Base-by-base conservation (phyloP, 2,888 invertebrate genomes). In the Stegana nigrithorax region DNA sequence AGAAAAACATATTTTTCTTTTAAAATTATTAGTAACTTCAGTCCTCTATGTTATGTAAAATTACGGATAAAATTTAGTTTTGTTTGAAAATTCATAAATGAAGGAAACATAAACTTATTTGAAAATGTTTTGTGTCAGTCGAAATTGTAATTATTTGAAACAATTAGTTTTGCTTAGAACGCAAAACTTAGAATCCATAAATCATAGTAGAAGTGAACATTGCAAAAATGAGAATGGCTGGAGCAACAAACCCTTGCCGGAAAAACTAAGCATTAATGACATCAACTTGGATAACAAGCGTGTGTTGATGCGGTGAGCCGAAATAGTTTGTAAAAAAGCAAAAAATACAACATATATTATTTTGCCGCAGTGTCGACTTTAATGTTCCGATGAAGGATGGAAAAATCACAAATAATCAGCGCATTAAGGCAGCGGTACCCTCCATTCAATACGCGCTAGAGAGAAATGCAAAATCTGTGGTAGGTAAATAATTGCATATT, bases 381-480 rank as follows among this genome's bases (percentile, higher is more conserved):
- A 99, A 99, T 87, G 98, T 99, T 3, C 99, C 99, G 0, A 86
- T 95, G 67, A 98, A 98, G 86, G 96, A 96, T 72, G 96, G 96
- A 1, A 92, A 93, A 74, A 97, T 99, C 64, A 98, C 97, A 0
- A 99, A 98, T 83, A 98, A 95, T 81, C 98, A 99, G 84, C 92
- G 98, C 79, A 98, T 98, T 77, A 94, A 95, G 6, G 98, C 97
- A 62, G 97, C 98, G 5, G 85, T 98, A 71, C 96, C 97, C 69
- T 93, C 94, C 0, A 90, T 98, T 5, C 93, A 95, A 86, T 93
- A 97, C 89, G 97, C 95, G 0, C 86, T 99, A 68, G 93, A 95
- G 0, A 92, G 97, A 70, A 93, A 94, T 65, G 98, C 97, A 0
- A 97, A 97, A 81, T 94, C 95, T 12, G 92, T 99, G 32, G 77